Evolutionary conservation across 1,140 invertebrate species (phyloP).

Genomic region (Philotrypesis tridentata): DNA sequence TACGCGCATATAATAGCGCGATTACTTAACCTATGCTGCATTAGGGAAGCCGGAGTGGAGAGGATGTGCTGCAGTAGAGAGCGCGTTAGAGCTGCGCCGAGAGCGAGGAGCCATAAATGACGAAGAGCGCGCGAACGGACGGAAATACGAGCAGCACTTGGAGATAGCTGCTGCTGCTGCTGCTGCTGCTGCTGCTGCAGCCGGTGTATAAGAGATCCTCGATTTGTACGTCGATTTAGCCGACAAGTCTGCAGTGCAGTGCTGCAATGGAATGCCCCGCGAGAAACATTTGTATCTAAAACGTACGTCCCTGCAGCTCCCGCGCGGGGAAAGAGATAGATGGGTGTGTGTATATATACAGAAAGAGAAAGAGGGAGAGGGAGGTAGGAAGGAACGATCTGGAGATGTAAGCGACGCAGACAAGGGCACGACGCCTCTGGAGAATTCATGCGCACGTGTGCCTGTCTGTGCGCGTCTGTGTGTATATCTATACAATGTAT

Average conservation of each 20-base stretch:
- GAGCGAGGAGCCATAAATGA: neutral
- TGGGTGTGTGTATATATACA: neutral
- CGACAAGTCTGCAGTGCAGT: neutral
- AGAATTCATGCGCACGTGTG: neutral
- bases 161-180: neutral
- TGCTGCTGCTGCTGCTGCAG: too few relatives aligned
- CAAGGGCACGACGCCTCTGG: slow-evolving; percentile 12
- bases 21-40: neutral
- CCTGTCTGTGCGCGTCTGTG: neutral
- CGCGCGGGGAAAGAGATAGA: neutral
- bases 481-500: too few relatives aligned
- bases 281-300: slow-evolving; percentile 38
- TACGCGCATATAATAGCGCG: neutral
- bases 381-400: neutral
- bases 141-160: neutral
- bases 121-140: neutral
- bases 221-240: slow-evolving; percentile 26
- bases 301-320: slow-evolving; percentile 6
- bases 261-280: slow-evolving; percentile 8
- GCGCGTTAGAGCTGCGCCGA: neutral
- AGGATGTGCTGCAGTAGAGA: neutral
- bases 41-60: neutral
- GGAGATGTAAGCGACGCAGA: neutral
- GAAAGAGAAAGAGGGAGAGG: neutral
- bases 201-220: slow-evolving; percentile 8